Base-by-base conservation (phyloP, 30 jellyfish, hydroid and myxozoan genomes). In the Aurelia aurita region DNA sequence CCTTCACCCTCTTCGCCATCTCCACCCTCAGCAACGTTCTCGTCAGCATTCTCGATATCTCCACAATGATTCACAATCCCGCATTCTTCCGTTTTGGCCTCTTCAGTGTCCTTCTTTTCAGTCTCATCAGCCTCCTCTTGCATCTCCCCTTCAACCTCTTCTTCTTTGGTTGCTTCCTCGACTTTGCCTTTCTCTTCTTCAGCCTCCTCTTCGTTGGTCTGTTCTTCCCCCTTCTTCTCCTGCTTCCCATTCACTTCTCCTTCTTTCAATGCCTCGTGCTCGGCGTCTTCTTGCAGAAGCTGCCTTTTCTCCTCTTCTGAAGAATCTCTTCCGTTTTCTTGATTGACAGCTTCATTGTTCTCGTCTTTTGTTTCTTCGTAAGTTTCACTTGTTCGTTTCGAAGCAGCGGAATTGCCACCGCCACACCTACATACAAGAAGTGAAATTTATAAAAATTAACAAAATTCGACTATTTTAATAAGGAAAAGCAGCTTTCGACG, bases 331-430 rank as follows among this genome's bases (percentile, higher is more conserved):
- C 69, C 27, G 12, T 58, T 58, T 58, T 58, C 31, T 7, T 58
- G 31, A 58, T 58, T 58, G 31, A 25, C 69, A 58, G 31, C 26
- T n/a, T 58, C 51, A 39, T 39, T 39, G 51, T 29, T 60, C 45
- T 21, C 62, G 57, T 76, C 77, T 18, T 76, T 57, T 39, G 87
- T 68, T 12, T 72, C 84, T 11, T 72, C 84, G 54, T 51, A 19
- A 8, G 55, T 25, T 0, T 72, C 84, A 51, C 71, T 72, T 2
- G 84, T 55, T 55, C 79, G 35, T 26, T 72, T 72, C 14, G 84
- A 44, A 23, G 84, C 84, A 14, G 73, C 73, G 55, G 84, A 47
- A 46, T 68, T 32, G 54, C 84, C 84, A 11, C 84, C 84, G 28
- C 84, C 84, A 72, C 84, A 72, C 45, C 84, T 72, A 51, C 16